Percentiles rank a stretch among this genome's conserved stretches.
These are phyloP conservation scores for Balearica regulorum DNA, from an alignment of 2,797 vertebrate genomes.

Conservation along the genomic window DNA sequence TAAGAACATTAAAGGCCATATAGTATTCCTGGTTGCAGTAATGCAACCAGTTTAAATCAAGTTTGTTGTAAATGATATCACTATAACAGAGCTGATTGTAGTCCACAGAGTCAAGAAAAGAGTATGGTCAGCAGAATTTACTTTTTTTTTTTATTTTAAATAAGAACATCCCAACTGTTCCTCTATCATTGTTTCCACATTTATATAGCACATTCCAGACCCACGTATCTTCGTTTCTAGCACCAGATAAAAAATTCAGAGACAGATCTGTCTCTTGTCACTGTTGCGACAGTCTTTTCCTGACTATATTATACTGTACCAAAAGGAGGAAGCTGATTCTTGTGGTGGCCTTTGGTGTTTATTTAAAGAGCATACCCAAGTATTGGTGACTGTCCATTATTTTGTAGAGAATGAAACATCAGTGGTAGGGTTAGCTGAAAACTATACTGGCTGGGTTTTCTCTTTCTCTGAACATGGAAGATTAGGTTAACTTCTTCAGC, in stretches of 20 bases:
- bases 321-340: not conserved
- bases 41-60: conserved; percentile 1
- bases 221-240: not conserved
- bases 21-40: not conserved
- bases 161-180: not conserved
- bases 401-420: not conserved
- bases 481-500: not conserved
- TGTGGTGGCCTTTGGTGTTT: not conserved
- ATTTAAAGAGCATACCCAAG: not conserved
- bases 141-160: not conserved
- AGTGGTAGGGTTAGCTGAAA: not conserved
- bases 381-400: not conserved
- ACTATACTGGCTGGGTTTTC: not conserved
- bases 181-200: not conserved
- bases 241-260: not conserved
- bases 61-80: not conserved
- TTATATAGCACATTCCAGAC: not conserved
- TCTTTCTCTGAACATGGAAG: not conserved
- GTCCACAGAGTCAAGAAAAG: not conserved
- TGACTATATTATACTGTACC: not conserved
- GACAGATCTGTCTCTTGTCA: not conserved
- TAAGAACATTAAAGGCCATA: not conserved
- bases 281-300: not conserved
- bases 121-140: not conserved
- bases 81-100: not conserved